These are phyloP conservation scores for Erpornis zantholeuca DNA, from an alignment of 2,113 vertebrate species.

Conservation along the genomic window DNA sequence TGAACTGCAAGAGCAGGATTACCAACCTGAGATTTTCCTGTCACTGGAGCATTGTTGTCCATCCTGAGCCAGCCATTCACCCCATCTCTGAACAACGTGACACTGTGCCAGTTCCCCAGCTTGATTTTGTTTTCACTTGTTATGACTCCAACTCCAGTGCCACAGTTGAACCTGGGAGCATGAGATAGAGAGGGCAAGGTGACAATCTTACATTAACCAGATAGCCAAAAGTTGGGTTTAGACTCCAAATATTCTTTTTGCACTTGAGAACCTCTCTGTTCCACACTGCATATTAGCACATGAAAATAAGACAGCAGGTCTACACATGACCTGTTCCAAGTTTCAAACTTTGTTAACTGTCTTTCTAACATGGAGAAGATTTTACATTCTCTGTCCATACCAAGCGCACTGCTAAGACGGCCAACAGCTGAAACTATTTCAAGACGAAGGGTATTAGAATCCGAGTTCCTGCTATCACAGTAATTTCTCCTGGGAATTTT, in stretches of 20 bases:
- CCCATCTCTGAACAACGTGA: slow-evolving; percentile 85
- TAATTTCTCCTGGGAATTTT: slow-evolving; percentile 21
- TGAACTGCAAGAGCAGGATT: background rate
- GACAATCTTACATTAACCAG: background rate
- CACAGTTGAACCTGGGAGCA: slow-evolving; percentile 89
- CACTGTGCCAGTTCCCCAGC: slow-evolving; percentile 85
- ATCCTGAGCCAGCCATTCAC: slow-evolving; percentile 85
- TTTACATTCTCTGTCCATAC: background rate
- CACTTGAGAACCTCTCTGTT: background rate
- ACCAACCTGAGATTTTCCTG: slow-evolving; percentile 88
- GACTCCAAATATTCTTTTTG: background rate
- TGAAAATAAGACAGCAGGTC: background rate
- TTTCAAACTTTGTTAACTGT: background rate
- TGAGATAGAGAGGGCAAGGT: background rate
- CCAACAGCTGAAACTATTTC: background rate
- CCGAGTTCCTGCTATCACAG: background rate
- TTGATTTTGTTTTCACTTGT: slow-evolving; percentile 81
- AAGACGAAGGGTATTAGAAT: background rate
- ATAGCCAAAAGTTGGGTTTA: background rate
- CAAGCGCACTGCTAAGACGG: background rate
- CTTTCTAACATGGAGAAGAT: background rate
- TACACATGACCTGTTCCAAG: background rate
- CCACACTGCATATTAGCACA: background rate
- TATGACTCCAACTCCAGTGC: slow-evolving; percentile 86
- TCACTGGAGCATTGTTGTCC: slow-evolving; percentile 80